These are phyloP conservation scores for Xylota sylvarum DNA, from an alignment of 2,888 invertebrate species.

Conservation along the genomic window DNA sequence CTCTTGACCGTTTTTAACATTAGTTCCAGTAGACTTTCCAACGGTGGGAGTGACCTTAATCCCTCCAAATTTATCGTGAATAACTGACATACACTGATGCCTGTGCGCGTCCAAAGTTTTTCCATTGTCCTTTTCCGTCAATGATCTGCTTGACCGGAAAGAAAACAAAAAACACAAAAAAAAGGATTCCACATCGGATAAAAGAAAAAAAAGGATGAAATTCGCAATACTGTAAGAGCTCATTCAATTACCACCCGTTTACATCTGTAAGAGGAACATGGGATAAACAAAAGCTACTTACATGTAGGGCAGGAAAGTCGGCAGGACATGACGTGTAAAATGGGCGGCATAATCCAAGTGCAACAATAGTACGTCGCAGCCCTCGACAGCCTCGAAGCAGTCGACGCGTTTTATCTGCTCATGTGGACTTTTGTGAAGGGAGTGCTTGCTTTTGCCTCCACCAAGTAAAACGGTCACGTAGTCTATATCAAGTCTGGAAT, in stretches of 20 bases:
- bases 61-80: conserved; percentile 86
- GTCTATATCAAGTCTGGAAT: conserved; percentile 86
- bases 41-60: conserved; percentile 86
- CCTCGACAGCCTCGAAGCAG: conserved; percentile 86
- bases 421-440: conserved; percentile 87
- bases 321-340: conserved; percentile 88
- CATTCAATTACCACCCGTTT: conserved; percentile 76
- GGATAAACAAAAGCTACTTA: conserved; percentile 81
- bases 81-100: conserved; percentile 88
- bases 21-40: conserved; percentile 68
- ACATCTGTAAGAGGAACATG: conserved; percentile 15
- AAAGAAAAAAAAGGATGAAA: conserved; percentile 3
- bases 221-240: background rate
- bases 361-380: conserved; percentile 87
- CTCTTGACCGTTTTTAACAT: conserved; percentile 8
- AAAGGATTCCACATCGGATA: background rate
- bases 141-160: conserved; percentile 35
- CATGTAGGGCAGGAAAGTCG: conserved; percentile 87
- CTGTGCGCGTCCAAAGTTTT: conserved; percentile 79
- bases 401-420: conserved; percentile 89
- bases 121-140: conserved; percentile 45
- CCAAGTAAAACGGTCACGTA: conserved; percentile 89
- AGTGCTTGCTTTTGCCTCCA: conserved; percentile 87
- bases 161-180: background rate
- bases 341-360: conserved; percentile 87